These are phyloP conservation scores for Eupithecia dodoneata DNA, from an alignment of 2,888 invertebrate genomes.

Conservation along the genomic window DNA sequence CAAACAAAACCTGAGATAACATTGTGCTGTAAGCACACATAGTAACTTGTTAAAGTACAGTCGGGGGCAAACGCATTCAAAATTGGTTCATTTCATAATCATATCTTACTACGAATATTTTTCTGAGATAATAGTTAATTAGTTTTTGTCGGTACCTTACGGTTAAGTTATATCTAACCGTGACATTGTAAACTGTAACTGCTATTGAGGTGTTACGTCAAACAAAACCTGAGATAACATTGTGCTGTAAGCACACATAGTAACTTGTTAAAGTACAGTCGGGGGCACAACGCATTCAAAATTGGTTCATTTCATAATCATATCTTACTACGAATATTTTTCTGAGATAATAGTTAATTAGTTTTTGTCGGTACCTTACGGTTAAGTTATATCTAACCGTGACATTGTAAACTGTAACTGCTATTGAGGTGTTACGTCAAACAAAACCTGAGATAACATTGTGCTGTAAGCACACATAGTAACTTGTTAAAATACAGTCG, in stretches of 20 bases:
- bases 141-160: neutral
- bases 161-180: too few relatives aligned
- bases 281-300: neutral
- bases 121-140: neutral
- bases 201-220: conserved; percentile 45
- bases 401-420: conserved; percentile 32
- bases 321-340: neutral
- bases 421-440: conserved; percentile 46
- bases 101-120: neutral
- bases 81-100: neutral
- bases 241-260: conserved; percentile 36
- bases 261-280: conserved; percentile 25
- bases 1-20: conserved; percentile 51
- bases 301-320: neutral
- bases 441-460: conserved; percentile 53
- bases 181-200: too few relatives aligned
- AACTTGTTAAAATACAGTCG: conserved; percentile 24
- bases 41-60: conserved; percentile 25
- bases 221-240: conserved; percentile 52
- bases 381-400: conserved; percentile 11
- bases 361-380: neutral
- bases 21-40: conserved; percentile 40
- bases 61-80: conserved; percentile 2
- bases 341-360: neutral
- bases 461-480: conserved; percentile 27